Percentiles rank a stretch among this genome's conserved stretches.
These are phyloP conservation scores for Lepidurus apus DNA, from an alignment of 1,140 invertebrate species.

Conservation along the genomic window DNA sequence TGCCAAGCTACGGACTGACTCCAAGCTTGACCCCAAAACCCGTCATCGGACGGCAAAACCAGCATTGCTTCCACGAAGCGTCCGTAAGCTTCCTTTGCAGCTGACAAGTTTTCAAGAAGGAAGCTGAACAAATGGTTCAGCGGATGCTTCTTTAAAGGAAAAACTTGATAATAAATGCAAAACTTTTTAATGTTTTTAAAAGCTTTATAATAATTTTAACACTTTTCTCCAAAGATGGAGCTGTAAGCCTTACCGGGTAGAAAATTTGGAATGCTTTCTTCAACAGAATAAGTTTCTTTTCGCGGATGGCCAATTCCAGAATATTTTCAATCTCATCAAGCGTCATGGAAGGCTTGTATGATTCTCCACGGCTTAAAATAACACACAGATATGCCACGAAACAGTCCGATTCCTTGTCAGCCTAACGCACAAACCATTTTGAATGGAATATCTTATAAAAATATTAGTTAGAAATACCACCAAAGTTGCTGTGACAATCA, in stretches of 20 bases:
- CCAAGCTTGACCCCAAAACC: background rate
- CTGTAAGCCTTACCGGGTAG: background rate
- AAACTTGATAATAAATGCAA: background rate
- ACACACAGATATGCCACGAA: background rate
- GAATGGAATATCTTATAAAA: background rate
- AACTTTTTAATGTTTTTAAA: background rate
- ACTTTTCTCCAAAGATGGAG: background rate
- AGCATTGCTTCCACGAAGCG: background rate
- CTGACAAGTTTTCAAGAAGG: background rate
- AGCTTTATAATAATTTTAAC: background rate
- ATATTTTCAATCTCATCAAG: background rate
- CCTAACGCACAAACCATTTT: background rate
- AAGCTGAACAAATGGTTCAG: background rate
- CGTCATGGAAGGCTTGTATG: background rate
- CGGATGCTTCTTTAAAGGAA: background rate
- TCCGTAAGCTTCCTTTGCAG: background rate
- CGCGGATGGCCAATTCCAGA: background rate
- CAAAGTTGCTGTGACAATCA: background rate
- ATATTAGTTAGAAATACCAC: background rate
- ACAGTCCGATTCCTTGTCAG: background rate
- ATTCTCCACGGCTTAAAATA: background rate
- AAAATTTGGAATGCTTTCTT: background rate
- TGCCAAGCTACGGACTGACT: background rate
- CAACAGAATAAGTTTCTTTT: background rate
- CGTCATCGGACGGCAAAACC: background rate